These are phyloP conservation scores for Cyphomyrus plagiostoma DNA, from an alignment of 2,113 vertebrate genomes.

Conservation along the genomic window DNA sequence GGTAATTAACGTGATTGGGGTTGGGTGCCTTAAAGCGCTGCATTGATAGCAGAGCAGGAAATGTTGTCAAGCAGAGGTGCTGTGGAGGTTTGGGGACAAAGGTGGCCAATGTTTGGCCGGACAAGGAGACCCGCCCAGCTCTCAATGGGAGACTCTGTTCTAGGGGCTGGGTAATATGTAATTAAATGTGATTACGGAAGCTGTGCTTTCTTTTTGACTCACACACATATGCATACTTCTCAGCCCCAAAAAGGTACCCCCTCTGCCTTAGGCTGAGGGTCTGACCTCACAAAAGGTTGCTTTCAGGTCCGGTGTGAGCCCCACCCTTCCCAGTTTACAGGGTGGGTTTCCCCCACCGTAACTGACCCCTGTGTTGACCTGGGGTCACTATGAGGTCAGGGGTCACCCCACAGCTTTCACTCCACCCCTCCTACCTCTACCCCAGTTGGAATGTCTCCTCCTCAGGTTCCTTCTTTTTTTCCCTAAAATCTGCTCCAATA, in stretches of 20 bases:
- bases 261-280: constrained; percentile 56
- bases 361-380: constrained; percentile 54
- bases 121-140: constrained; percentile 39
- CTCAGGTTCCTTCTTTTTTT: constrained; percentile 22
- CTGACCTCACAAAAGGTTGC: constrained; percentile 63
- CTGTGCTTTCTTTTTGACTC: constrained; percentile 40
- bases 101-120: constrained; percentile 64
- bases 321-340: constrained; percentile 62
- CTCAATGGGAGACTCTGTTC: constrained; percentile 64
- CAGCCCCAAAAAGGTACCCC: neutral
- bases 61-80: constrained; percentile 63
- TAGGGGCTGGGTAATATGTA: constrained; percentile 65
- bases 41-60: constrained; percentile 61
- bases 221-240: neutral
- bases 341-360: constrained; percentile 60
- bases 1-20: constrained; percentile 58
- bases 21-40: constrained; percentile 50
- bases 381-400: constrained; percentile 49
- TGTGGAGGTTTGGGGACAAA: constrained; percentile 58
- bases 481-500: constrained; percentile 56
- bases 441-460: constrained; percentile 52
- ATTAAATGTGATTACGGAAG: constrained; percentile 76
- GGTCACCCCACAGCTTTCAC: constrained; percentile 63
- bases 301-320: constrained; percentile 66
- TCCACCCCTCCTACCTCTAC: constrained; percentile 38